Evolutionary conservation across 64 coral and sea anemone species (phyloP).

Genomic region (Montipora cactus): DNA sequence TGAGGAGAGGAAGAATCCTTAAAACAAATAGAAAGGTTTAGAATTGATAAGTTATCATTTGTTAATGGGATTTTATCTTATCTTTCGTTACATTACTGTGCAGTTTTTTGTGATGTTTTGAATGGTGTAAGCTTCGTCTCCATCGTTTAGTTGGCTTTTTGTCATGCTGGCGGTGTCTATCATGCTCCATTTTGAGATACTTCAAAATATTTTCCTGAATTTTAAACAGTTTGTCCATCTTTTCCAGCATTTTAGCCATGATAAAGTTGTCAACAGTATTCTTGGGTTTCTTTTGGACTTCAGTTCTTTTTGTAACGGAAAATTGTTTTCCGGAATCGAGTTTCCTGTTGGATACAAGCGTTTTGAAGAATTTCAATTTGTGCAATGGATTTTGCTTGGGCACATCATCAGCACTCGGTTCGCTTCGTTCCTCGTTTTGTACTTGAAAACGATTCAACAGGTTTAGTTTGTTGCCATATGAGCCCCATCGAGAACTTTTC

Average conservation of each 20-base stretch:
- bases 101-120: slow-evolving; percentile 20
- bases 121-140: slow-evolving; percentile 16
- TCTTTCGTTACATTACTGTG: neutral
- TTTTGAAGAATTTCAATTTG: slow-evolving; percentile 20
- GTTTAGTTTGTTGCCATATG: neutral
- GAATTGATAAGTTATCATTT: neutral
- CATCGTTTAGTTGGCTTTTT: slow-evolving; percentile 1
- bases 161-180: neutral
- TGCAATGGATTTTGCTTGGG: neutral
- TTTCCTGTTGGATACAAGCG: slow-evolving; percentile 16
- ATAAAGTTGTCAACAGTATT: slow-evolving; percentile 8
- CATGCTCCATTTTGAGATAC: slow-evolving; percentile 38
- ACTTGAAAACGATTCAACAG: neutral
- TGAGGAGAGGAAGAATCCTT: neutral
- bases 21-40: neutral
- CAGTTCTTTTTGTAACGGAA: neutral
- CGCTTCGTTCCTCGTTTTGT: neutral
- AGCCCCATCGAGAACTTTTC: neutral
- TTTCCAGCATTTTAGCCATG: slow-evolving; percentile 38
- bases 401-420: neutral
- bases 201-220: slow-evolving; percentile 41
- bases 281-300: neutral
- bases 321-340: slow-evolving; percentile 29
- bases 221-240: slow-evolving; percentile 48
- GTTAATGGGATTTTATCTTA: neutral